Evolutionary conservation across 2,797 vertebrate species (phyloP), one percentile per base, ranked within the genome.

Genomic region (Pipistrellus nathusii): DNA sequence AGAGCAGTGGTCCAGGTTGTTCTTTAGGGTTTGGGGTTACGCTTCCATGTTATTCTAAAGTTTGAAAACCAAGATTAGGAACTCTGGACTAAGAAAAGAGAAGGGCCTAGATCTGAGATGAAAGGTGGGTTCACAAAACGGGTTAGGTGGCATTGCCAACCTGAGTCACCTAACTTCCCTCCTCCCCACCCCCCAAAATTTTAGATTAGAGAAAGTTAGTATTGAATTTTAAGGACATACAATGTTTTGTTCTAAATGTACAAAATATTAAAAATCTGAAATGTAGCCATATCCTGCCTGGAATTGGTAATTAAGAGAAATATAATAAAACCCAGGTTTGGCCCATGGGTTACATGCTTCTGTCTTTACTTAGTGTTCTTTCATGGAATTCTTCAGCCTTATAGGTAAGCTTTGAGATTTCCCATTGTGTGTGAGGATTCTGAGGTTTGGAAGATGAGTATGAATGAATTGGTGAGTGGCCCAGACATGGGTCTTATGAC

Each of bases 401-500:
- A 0, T 32, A 18, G 62, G n/a, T 25, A 8, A 41, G 35, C 81
- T 48, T 11, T 9, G n/a, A 48, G 4, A 25, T 18, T 6, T 23
- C 32, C 44, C 30, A 0, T 30, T 8, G 6, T n/a, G 18, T 12
- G 32, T 53, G 51, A 85, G 38, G 55, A 32, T 23, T 10, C 5
- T 8, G 0, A 9, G 4, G 0, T 59, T 38, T 62, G 62, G 91
- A 13, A 53, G 44, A 27, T 5, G 10, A 27, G 6, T 0, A 0
- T 55, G 77, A 32, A 6, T 14, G 73, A 32, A 9, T 9, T 14
- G 62, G 46, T 13, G 25, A 51, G 38, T 15, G 21, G 11, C 73
- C 17, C 8, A 25, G 44, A 35, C 46, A 13, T 0, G 8, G 21
- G 25, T 41, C 46, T 27, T 32, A 12, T 35, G 0, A 0, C 41